These are phyloP conservation scores for Leuciscus idus DNA, from an alignment of 2,113 vertebrate species.

Conservation along the genomic window DNA sequence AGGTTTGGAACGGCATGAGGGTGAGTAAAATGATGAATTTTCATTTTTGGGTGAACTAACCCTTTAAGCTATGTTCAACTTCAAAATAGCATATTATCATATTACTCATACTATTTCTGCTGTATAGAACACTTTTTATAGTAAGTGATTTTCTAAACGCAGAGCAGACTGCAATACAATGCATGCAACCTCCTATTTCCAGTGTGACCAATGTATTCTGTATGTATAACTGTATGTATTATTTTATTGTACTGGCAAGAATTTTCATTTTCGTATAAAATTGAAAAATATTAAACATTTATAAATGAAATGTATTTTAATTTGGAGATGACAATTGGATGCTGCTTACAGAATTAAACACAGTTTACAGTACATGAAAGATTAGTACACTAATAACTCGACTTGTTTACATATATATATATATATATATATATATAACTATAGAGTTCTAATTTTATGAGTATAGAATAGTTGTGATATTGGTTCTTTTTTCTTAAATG, in stretches of 20 bases:
- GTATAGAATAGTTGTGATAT: too few relatives aligned
- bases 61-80: neutral
- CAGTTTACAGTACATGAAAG: too few relatives aligned
- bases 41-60: too few relatives aligned
- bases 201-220: neutral
- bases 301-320: neutral
- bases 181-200: neutral
- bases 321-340: neutral
- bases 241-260: neutral
- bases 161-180: neutral
- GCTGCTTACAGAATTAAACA: neutral
- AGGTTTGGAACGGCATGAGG: too few relatives aligned
- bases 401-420: too few relatives aligned
- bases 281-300: neutral
- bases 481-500: too few relatives aligned
- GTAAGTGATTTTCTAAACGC: neutral
- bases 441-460: too few relatives aligned
- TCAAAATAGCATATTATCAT: neutral
- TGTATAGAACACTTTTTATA: neutral
- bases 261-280: neutral
- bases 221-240: too few relatives aligned
- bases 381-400: too few relatives aligned
- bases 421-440: too few relatives aligned
- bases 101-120: neutral
- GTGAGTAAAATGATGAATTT: too few relatives aligned